Conservation (phyloP, 2,797 vertebrate species). For the Amniataba percoides region DNA sequence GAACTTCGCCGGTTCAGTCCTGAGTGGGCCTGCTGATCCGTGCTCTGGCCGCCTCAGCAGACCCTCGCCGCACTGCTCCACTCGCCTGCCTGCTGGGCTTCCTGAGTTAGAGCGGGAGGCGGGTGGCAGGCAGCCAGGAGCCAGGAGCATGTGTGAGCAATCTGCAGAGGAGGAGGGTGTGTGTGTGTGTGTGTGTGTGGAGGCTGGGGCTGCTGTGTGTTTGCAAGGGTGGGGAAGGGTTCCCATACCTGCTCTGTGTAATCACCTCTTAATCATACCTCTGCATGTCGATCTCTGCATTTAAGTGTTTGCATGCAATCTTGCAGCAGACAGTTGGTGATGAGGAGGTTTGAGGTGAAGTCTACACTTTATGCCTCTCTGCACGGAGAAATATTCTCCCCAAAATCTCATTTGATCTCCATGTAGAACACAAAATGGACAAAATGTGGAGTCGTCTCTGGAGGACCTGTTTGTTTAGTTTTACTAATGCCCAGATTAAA, state of each 20-base stretch:
- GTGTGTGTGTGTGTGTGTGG: slow-evolving; percentile 39
- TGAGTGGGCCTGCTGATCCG: slow-evolving; percentile 55
- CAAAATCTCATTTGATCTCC: slow-evolving; percentile 38
- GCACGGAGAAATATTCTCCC: neutral
- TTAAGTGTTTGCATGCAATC: slow-evolving; percentile 52
- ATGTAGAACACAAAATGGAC: slow-evolving; percentile 23
- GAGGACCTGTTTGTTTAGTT: slow-evolving; percentile 47
- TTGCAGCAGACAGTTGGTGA: slow-evolving; percentile 12
- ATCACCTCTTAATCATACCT: slow-evolving; percentile 68
- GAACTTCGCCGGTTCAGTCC: slow-evolving; percentile 52
- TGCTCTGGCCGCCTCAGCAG: slow-evolving; percentile 47
- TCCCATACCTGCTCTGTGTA: slow-evolving; percentile 61
- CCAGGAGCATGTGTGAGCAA: slow-evolving; percentile 78
- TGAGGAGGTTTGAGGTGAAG: slow-evolving; percentile 38
- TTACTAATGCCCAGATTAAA: slow-evolving; percentile 56
- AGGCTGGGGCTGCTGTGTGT: slow-evolving; percentile 39
- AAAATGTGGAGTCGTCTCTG: slow-evolving; percentile 31
- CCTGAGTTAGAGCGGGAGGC: slow-evolving; percentile 57
- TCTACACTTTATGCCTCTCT: slow-evolving; percentile 21
- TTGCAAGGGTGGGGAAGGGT: slow-evolving; percentile 19
- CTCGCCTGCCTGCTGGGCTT: slow-evolving; percentile 67
- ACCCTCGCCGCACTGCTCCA: slow-evolving; percentile 34
- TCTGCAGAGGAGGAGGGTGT: slow-evolving; percentile 55
- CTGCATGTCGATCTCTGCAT: slow-evolving; percentile 39
- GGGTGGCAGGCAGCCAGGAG: slow-evolving; percentile 66